Evolutionary conservation across 2,113 vertebrate genomes (phyloP).

Genomic region (Poeciliopsis retropinna): DNA sequence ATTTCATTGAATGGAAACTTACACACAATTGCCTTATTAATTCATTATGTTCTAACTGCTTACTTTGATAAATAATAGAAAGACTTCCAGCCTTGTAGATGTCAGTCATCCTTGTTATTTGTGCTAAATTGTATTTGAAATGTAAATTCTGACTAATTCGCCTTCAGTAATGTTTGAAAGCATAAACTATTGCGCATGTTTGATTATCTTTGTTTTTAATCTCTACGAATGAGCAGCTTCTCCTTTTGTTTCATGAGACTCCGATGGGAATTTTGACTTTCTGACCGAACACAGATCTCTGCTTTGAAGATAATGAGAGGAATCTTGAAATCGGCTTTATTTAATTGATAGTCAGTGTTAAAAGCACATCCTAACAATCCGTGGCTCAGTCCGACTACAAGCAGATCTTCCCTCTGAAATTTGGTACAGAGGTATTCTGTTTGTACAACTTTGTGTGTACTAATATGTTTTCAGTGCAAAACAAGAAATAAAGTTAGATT

Average conservation of each 20-base stretch:
- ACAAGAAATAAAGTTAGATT: neutral
- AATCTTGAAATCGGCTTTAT: slow-evolving; percentile 26
- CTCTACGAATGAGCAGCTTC: slow-evolving; percentile 4
- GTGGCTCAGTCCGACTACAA: neutral
- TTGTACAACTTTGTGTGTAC: no score
- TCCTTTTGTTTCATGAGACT: slow-evolving; percentile 12
- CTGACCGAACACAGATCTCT: slow-evolving; percentile 10
- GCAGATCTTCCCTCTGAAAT: neutral
- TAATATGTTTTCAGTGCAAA: neutral
- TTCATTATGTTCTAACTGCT: slow-evolving; percentile 20
- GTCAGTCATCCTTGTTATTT: slow-evolving; percentile 41
- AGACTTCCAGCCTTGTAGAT: neutral
- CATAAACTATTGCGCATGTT: slow-evolving; percentile 12
- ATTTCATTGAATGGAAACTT: slow-evolving; percentile 23
- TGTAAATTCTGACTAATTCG: slow-evolving; percentile 30
- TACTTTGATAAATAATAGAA: slow-evolving; percentile 53
- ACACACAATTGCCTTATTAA: slow-evolving; percentile 14
- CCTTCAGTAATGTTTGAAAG: slow-evolving; percentile 51
- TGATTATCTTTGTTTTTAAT: slow-evolving; percentile 7
- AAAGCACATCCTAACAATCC: neutral
- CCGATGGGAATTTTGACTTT: neutral
- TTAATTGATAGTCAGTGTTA: slow-evolving; percentile 25
- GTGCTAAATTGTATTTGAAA: slow-evolving; percentile 25
- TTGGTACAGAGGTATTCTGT: neutral
- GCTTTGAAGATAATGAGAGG: slow-evolving; percentile 38